Base-by-base conservation (phyloP, 2,113 vertebrate genomes). In the Brevimyrus niger region DNA sequence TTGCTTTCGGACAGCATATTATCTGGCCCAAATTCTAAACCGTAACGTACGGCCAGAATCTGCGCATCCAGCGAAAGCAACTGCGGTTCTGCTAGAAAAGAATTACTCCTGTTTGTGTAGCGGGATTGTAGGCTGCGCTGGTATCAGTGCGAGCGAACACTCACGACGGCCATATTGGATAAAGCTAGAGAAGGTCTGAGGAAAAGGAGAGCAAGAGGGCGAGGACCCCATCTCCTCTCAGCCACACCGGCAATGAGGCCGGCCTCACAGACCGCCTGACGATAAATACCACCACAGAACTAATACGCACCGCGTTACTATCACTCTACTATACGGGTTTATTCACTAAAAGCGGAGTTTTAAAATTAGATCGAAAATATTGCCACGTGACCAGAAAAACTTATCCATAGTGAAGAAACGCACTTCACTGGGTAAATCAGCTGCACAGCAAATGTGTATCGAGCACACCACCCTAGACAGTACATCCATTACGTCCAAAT, bases 1-100 rank as follows among this genome's bases (percentile, higher is more conserved):
- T 96, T 95, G 93, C 95, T 95, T 94, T 96, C 96, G 88, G 95
- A 96, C 92, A 96, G 94, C 96, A 96, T 96, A 53, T 90, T 92
- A 84, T 92, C 93, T 91, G 93, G 92, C 91, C 93, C 83, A 87
- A 90, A 92, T 88, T 89, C 86, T 89, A 85, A 88, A 53, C 42
- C 88, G 73, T 42, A 88, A 89, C 91, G 82, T 91, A 55, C 80
- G 42, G 55, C 85, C 88, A 80, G 76, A 38, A 61, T 76, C n/a
- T 69, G 76, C 48, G 86, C 38, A 51, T 92, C 91, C 91, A 90
- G 82, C 91, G 83, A 55, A 84, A 69, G 65, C 85, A 38, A 58
- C 83, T 90, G 87, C 85, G 90, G 80, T 87, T 90, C 89, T 91
- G 92, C 76, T 38, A n/a, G 90, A 84, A 84, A 91, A 85, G 91